Base-by-base conservation (phyloP, 2,888 invertebrate genomes). In the Atrina japonica region DNA sequence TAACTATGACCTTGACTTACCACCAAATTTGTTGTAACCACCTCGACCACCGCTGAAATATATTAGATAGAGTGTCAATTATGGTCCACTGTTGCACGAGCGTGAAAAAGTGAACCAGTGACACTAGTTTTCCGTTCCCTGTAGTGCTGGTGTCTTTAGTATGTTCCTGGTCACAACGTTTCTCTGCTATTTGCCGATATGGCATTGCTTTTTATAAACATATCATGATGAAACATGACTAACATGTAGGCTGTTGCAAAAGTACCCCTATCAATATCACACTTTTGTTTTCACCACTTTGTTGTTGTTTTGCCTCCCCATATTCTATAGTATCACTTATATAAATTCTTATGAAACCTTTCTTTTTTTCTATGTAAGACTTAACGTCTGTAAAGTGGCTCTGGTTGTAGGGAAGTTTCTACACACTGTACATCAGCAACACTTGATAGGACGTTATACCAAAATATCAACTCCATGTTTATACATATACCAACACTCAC, bases 11-110 rank as follows among this genome's bases (percentile, higher is more conserved):
- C 68, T 59, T 52, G 67, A 87, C 86, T 86, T 86, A 83, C 87
- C 88, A 85, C 87, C 84, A 81, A 84, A 80, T 78, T 86, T 86
- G 83, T 81, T 86, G 84, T 83, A 84, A 74, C 87, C 88, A 72
- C 88, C 86, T 73, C 87, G 82, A 75, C 84, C 84, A 73, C 88
- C 86, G 73, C 88, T 86, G 84, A 78, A 85, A 83, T 75, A 81
- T 70, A 83, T 76, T 75, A 72, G 53, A 65, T 52, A 25, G 40
- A 52, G 52, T 21, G 52, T 25, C 52, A 52, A n/a, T 23, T 14
- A 25, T 5, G 35, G 35, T 35, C 27, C 27, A 52, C 11, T 11
- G 52, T 3, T 25, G 23, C 16, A 52, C 27, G 23, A 21, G 25
- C 23, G 52, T 52, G 18, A 11, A 52, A 18, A 18, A 23, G 11